Evolutionary conservation across 2,888 invertebrate species (phyloP).

Genomic region (Oligia fasciuncula): DNA sequence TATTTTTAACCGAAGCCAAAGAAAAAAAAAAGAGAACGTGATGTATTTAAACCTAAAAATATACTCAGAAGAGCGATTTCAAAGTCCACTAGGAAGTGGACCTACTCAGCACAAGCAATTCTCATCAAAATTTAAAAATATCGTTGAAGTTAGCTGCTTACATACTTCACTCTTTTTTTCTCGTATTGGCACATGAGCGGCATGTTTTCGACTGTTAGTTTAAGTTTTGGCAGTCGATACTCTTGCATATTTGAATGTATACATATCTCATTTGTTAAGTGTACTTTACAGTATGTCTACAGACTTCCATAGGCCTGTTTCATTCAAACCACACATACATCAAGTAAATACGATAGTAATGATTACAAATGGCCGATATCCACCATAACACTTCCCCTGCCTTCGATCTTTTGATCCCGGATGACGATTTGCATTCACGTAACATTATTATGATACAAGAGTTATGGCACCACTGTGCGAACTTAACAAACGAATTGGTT

Average conservation of each 20-base stretch:
- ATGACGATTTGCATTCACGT: conserved; percentile 57
- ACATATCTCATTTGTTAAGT: conserved; percentile 3
- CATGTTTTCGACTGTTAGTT: not conserved
- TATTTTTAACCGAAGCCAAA: not conserved
- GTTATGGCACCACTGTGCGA: conserved; percentile 11
- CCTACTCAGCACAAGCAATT: not conserved
- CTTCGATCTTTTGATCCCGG: conserved; percentile 63
- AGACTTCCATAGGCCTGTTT: conserved; percentile 4
- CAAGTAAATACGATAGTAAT: conserved; percentile 29
- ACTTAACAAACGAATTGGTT: conserved; percentile 12
- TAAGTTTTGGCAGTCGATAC: not conserved
- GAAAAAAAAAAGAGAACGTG: not conserved
- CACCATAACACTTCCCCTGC: conserved; percentile 46
- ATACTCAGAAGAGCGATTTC: too few relatives aligned
- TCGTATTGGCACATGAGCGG: too few relatives aligned
- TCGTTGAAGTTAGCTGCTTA: not conserved
- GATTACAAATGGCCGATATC: conserved; percentile 49
- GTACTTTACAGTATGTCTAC: not conserved
- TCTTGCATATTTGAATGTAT: not conserved
- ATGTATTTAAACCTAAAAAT: not conserved
- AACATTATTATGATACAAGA: conserved; percentile 25
- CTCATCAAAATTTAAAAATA: not conserved
- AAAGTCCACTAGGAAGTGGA: not conserved
- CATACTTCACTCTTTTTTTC: not conserved
- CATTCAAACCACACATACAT: conserved; percentile 37